A percentile compares a stretch with the other conserved stretches of the same genome.
phyloP scores from a whole-genome alignment of 2,797 vertebrate species.

The Rhynchonycteris naso region DNA sequence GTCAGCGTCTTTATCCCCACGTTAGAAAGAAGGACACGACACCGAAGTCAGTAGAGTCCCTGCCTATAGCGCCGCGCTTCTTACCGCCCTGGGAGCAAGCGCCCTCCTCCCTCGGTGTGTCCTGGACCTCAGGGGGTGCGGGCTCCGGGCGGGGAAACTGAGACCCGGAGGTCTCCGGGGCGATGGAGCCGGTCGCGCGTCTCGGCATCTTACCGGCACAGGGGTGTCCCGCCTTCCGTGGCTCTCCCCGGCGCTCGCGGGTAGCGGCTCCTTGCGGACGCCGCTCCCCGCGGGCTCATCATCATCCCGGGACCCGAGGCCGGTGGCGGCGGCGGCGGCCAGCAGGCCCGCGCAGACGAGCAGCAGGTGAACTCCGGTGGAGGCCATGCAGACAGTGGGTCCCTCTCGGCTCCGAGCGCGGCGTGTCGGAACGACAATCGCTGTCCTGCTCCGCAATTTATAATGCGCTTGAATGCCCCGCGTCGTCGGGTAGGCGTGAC shows the following conservation, averaged over 20 bases:
- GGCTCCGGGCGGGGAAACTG: neutral
- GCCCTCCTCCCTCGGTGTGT: neutral
- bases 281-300: neutral
- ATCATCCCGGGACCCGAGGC: neutral
- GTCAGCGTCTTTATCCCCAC: neutral
- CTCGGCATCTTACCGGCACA: slow-evolving; percentile 68
- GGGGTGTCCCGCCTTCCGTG: neutral
- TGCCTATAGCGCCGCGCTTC: neutral
- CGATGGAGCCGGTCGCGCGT: no score
- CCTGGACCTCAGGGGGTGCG: neutral
- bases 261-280: slow-evolving; percentile 31
- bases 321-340: slow-evolving; percentile 17
- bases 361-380: slow-evolving; percentile 23
- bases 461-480: slow-evolving; percentile 60
- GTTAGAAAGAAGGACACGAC: neutral
- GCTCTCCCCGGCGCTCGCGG: neutral
- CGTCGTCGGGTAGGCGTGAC: neutral
- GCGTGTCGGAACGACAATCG: neutral
- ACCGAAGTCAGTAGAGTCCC: neutral
- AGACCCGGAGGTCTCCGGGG: neutral
- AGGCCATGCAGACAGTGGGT: slow-evolving; percentile 51
- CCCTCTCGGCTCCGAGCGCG: neutral
- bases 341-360: slow-evolving; percentile 60
- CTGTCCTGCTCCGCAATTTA: slow-evolving; percentile 13
- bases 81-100: neutral